Base-by-base conservation (phyloP, 2,113 vertebrate genomes). In the Chitala chitala region DNA sequence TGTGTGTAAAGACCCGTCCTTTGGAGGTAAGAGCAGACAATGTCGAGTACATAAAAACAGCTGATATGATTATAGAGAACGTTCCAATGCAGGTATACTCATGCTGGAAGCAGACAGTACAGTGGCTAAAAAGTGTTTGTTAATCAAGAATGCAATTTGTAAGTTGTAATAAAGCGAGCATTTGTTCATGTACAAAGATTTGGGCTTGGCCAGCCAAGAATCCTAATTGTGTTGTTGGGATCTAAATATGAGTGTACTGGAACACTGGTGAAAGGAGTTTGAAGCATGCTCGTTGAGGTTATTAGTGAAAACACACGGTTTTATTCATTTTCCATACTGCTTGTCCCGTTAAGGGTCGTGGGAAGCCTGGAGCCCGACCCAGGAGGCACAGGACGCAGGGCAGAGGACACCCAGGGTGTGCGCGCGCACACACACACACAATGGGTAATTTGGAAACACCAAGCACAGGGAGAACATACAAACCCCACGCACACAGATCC, bases 71-170 rank as follows among this genome's bases (percentile, higher is more conserved):
- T 42, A 71, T 75, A 78, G 58, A 73, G 61, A 74, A 24, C 66
- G 77, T 72, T 71, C 63, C 70, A 71, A 73, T 76, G 72, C 74
- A 59, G 74, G 71, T 73, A 75, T 76, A 76, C 83, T 83, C 79
- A 68, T 76, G 86, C 73, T 63, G 40, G 74, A 76, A 68, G 74
- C 76, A 73, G 73, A 77, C 76, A 82, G 70, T 69, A 74, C 42
- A n/a, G 46, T 69, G 72, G 83, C 81, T 54, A 56, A 73, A 20
- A 56, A 73, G 79, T 81, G 77, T 77, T 69, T 70, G 71, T 75
- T 74, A 51, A 56, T 75, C 54, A 71, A 76, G 79, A 84, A 85
- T 80, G 55, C 78, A 74, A 76, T 78, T 82, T 82, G 71, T 40
- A 38, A 72, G 76, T 75, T 72, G 77, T 65, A 59, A 44, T 63